phyloP scores from a whole-genome alignment of 2,113 vertebrate species.

The Marcusenius ussheri region DNA sequence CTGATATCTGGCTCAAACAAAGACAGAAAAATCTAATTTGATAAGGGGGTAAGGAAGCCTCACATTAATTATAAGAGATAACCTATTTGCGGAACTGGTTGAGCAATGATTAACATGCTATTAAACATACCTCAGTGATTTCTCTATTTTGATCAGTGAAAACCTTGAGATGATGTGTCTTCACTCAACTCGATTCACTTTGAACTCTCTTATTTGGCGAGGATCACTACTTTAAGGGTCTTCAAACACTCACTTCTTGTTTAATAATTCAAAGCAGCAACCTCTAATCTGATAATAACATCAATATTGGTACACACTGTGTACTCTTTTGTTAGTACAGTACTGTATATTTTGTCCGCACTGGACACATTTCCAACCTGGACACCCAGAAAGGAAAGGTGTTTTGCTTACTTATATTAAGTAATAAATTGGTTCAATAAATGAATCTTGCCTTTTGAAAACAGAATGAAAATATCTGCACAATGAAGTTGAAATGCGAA shows the following conservation, averaged over 20 bases:
- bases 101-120: constrained; percentile 70
- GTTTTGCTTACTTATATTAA: background rate
- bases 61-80: constrained; percentile 68
- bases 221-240: constrained; percentile 63
- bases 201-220: constrained; percentile 60
- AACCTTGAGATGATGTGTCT: constrained; percentile 34
- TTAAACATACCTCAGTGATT: constrained; percentile 70
- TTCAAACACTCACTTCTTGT: constrained; percentile 56
- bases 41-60: constrained; percentile 70
- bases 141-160: constrained; percentile 62
- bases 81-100: constrained; percentile 65
- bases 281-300: constrained; percentile 53
- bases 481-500: background rate
- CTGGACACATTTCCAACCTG: background rate
- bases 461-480: background rate
- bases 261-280: constrained; percentile 61
- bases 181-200: constrained; percentile 62
- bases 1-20: constrained; percentile 64
- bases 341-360: background rate
- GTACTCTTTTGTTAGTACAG: constrained; percentile 18
- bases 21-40: constrained; percentile 64
- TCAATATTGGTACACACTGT: constrained; percentile 38
- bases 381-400: background rate
- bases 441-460: background rate
- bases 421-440: background rate